phyloP scores from a whole-genome alignment of 2,797 vertebrate genomes.

The Trachurus trachurus region DNA sequence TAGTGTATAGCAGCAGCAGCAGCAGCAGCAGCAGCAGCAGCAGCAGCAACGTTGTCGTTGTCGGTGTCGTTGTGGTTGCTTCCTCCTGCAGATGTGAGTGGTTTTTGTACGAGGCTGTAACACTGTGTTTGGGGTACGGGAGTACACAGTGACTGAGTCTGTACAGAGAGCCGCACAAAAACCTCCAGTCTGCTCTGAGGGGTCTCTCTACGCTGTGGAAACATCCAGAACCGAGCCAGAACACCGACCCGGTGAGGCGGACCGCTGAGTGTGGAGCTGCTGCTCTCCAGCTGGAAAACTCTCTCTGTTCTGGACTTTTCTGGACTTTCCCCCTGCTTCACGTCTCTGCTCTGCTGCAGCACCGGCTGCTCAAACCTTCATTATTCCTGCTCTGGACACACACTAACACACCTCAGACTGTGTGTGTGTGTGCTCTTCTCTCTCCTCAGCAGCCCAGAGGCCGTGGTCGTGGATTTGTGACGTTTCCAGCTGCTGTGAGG shows the following conservation, averaged over 20 bases:
- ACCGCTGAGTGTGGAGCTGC: neutral
- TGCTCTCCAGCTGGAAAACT: neutral
- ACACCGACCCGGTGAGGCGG: accelerated
- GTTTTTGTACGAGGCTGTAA: constrained; percentile 61
- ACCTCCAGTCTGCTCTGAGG: constrained; percentile 12
- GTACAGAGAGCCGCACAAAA: constrained; percentile 46
- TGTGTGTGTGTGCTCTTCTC: neutral
- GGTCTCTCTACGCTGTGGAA: accelerated
- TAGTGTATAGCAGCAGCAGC: too few relatives aligned
- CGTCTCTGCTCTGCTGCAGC: neutral
- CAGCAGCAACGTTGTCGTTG: too few relatives aligned
- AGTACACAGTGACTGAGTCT: constrained; percentile 34
- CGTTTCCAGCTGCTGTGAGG: accelerated
- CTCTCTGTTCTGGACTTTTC: neutral
- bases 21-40: too few relatives aligned
- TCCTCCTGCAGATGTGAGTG: constrained; percentile 25
- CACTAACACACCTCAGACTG: accelerated
- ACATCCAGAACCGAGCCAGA: neutral
- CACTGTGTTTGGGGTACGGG: neutral
- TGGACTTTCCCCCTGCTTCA: too few relatives aligned
- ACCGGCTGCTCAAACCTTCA: accelerated
- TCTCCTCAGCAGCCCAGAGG: accelerated
- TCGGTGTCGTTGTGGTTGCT: neutral
- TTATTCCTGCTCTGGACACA: neutral
- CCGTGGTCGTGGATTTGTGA: neutral